These are phyloP conservation scores for Melanostoma scalare DNA, from an alignment of 2,888 invertebrate species.

Conservation along the genomic window DNA sequence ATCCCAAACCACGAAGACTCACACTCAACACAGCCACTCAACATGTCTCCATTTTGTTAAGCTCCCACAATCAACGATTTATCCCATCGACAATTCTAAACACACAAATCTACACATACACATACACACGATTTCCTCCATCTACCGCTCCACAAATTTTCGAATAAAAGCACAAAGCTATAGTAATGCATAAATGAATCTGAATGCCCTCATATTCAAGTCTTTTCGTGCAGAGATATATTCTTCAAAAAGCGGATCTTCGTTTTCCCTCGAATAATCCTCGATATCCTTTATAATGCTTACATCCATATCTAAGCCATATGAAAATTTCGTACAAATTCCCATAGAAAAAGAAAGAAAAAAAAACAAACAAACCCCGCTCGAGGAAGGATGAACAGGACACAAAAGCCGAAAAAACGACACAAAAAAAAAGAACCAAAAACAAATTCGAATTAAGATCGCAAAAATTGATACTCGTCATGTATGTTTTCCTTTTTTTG, in stretches of 20 bases:
- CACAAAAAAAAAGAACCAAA: slow-evolving; percentile 35
- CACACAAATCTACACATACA: not conserved
- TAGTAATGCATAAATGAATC: slow-evolving; percentile 68
- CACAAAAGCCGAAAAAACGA: slow-evolving; percentile 43
- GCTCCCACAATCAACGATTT: slow-evolving; percentile 32
- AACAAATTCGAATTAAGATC: slow-evolving; percentile 70
- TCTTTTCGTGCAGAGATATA: slow-evolving; percentile 28
- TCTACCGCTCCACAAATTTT: not conserved
- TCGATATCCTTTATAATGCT: slow-evolving; percentile 59
- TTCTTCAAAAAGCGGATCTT: slow-evolving; percentile 43
- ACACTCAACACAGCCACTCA: slow-evolving; percentile 23
- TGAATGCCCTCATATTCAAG: slow-evolving; percentile 51
- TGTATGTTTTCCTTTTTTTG: slow-evolving; percentile 27
- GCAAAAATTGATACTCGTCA: slow-evolving; percentile 67
- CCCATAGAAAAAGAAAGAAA: slow-evolving; percentile 27
- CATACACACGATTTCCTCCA: not conserved
- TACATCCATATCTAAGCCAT: slow-evolving; percentile 55
- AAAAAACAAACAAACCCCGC: slow-evolving; percentile 7
- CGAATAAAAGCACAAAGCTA: slow-evolving; percentile 22
- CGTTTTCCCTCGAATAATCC: slow-evolving; percentile 55
- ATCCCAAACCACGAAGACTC: not conserved
- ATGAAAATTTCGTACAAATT: slow-evolving; percentile 49
- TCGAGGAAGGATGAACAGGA: slow-evolving; percentile 40
- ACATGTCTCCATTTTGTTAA: slow-evolving; percentile 23
- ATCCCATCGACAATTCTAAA: slow-evolving; percentile 4